Base-by-base conservation (phyloP, 2,888 invertebrate genomes). In the Drosophila sordidula region DNA sequence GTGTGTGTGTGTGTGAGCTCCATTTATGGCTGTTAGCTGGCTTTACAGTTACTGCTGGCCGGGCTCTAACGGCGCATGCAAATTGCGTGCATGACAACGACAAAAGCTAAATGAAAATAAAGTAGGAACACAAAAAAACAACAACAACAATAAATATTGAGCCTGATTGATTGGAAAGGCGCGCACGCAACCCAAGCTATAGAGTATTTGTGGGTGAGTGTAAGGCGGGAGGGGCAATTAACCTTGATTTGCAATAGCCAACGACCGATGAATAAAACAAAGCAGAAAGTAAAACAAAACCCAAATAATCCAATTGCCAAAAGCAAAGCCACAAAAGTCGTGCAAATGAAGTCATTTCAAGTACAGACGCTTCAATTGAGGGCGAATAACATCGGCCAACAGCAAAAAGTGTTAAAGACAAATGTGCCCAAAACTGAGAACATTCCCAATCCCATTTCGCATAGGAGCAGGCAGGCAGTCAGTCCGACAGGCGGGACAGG, bases 281-380 rank as follows among this genome's bases (percentile, higher is more conserved):
- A 54, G 16, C 38, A 44, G 11, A 6, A 47, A 65, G 41, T 46
- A 16, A 61, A 56, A n/a, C 39, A 29, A 34, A n/a, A 42, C 22
- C 8, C 8, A 39, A 39, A 39, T 16, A 16, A 39, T 16, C 39
- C n/a, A 62, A 52, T 12, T 12, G 34, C 12, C 12, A 12, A 68
- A 47, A 66, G 34, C 42, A 29, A 61, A 55, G 54, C 55, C 46
- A 46, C 61, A 29, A 68, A 66, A 82, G 65, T 87, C 81, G 84
- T 80, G 84, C 84, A 77, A 84, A 78, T 87, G 84, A 87, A 80
- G 81, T 84, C 84, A 83, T 83, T 87, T 80, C 68, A 65, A 79
- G 81, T 75, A 55, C 81, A 61, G 47, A 55, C 41, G 61, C 58
- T 70, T 66, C 77, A 68, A 81, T 80, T 76, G 73, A 68, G 86